Evolutionary conservation across 1,140 invertebrate species (phyloP).

Genomic region (Cyclina sinensis): DNA sequence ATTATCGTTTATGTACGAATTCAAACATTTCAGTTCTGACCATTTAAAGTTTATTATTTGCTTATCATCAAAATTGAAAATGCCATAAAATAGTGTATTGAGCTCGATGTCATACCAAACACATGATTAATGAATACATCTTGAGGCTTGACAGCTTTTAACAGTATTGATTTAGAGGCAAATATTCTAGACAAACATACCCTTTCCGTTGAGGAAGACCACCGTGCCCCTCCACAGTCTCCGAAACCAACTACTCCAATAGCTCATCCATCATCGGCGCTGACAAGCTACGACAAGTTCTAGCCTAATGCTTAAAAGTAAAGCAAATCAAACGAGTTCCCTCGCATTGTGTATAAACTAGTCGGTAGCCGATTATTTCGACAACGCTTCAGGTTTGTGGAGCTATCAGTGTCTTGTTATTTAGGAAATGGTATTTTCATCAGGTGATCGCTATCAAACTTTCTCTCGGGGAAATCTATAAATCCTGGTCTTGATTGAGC

Average conservation of each 20-base stretch:
- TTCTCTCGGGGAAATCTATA: conserved; percentile 53
- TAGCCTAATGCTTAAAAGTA: not conserved
- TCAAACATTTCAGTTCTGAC: too few relatives aligned
- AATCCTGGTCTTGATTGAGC: conserved; percentile 64
- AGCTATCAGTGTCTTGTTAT: conserved; percentile 52
- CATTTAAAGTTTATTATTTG: too few relatives aligned
- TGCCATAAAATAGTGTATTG: too few relatives aligned
- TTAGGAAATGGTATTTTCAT: conserved; percentile 69
- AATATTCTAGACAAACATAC: too few relatives aligned
- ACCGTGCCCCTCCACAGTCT: not conserved
- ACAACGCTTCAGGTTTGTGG: not conserved
- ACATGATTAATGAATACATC: too few relatives aligned
- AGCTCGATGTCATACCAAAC: too few relatives aligned
- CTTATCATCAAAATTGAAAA: too few relatives aligned
- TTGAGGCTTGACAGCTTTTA: too few relatives aligned
- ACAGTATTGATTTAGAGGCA: too few relatives aligned
- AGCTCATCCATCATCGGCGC: not conserved
- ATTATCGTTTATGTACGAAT: too few relatives aligned
- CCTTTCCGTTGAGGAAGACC: not conserved
- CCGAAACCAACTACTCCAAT: not conserved
- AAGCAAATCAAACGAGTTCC: not conserved
- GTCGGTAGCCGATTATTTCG: not conserved
- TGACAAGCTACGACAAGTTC: not conserved
- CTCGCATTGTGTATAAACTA: not conserved
- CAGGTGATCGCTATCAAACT: conserved; percentile 56